Conservation (phyloP, 2,113 vertebrate species). For the Columba janthina region DNA sequence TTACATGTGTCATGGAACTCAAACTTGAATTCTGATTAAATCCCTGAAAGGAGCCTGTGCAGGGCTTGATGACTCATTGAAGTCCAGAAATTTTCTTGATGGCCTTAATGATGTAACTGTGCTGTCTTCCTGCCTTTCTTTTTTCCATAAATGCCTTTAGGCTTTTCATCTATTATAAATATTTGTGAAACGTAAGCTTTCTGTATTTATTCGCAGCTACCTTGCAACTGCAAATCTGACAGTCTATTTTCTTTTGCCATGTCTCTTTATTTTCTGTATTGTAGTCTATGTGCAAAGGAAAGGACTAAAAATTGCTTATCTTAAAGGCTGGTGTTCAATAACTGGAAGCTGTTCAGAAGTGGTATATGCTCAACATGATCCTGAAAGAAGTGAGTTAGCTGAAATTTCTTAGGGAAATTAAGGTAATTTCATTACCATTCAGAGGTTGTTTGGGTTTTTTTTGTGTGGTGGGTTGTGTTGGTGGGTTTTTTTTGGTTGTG, state of each 20-base stretch:
- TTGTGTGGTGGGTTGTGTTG: no score
- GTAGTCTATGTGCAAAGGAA: constrained; percentile 17
- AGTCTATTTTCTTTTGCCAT: background rate
- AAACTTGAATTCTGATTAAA: background rate
- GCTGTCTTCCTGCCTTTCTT: background rate
- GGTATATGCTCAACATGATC: background rate
- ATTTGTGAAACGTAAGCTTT: background rate
- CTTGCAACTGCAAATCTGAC: background rate
- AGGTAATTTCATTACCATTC: background rate
- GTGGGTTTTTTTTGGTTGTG: no score
- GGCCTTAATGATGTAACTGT: background rate
- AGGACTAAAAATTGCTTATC: background rate
- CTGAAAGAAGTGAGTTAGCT: constrained; percentile 7
- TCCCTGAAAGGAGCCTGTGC: background rate
- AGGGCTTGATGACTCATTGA: background rate
- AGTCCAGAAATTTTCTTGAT: background rate
- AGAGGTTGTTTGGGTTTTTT: background rate
- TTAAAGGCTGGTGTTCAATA: background rate
- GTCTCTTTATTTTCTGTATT: constrained; percentile 23
- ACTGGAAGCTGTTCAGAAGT: background rate
- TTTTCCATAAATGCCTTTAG: background rate
- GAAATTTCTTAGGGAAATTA: background rate
- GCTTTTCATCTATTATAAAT: background rate
- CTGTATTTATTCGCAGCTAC: background rate
- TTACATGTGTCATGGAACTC: background rate